Base-by-base conservation (phyloP, 2,888 invertebrate species). In the Leucophora obtusa region DNA sequence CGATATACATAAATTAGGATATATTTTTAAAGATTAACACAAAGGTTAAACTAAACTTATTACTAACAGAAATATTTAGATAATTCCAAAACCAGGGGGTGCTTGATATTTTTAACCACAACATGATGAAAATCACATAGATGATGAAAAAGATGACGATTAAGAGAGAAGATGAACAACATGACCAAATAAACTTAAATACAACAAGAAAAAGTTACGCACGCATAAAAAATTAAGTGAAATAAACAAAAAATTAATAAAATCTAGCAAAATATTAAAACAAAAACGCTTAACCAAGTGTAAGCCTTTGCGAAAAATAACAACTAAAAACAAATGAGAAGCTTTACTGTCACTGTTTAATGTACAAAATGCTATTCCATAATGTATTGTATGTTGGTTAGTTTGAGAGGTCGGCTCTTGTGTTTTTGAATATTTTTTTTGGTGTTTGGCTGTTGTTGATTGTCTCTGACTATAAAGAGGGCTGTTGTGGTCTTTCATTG, bases 391-490 rank as follows among this genome's bases (percentile, higher is more conserved):
- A n/a, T 56, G 71, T 33, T 51, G 60, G 15, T 14, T 21, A 43
- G 47, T 21, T 62, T 51, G 21, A 66, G 62, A 51, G 75, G 60
- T 66, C 51, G 63, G 21, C 68, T 56, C 24, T 56, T 35, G 8
- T 63, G 51, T 51, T 56, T 69, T 73, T 54, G 63, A 0, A 21
- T 56, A 2, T 47, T 59, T 65, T 65, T 56, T 68, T 75, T 53
- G 69, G 43, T 38, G 54, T 24, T 15, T 47, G 10, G 68, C 28
- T 62, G 66, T 54, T 72, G 47, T 68, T 71, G 71, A 78, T 72
- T 71, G 54, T 78, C 71, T 83, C 77, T 83, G 84, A 87, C 87
- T 90, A 90, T 90, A 90, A 90, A 90, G 90, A 89, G 89, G 87
- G 87, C 88, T 86, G 83, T 85, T 83, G 85, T 85, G 87, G 87